Conservation (phyloP, 2,888 invertebrate species). For the Lasioglossum pauxillum region DNA sequence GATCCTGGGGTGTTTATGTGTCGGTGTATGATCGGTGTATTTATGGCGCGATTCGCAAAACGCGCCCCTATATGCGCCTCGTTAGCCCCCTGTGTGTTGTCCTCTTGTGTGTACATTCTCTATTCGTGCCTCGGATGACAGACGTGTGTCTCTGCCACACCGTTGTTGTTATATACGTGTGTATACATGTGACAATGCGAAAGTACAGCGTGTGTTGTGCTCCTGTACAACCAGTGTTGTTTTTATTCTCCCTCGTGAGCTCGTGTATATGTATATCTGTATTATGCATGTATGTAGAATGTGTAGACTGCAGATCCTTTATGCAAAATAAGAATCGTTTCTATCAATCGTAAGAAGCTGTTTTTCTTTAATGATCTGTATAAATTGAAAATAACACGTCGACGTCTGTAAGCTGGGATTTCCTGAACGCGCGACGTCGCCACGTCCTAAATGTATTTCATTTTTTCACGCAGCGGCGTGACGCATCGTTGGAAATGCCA, state of each 20-base stretch:
- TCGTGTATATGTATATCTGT: background rate
- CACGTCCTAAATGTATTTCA: too few relatives aligned
- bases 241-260: background rate
- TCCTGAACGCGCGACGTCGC: too few relatives aligned
- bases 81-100: background rate
- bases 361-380: too few relatives aligned
- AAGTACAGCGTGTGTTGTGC: conserved; percentile 9
- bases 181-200: conserved; percentile 3
- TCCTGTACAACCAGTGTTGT: background rate
- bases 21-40: background rate
- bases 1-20: background rate
- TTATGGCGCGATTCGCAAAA: background rate
- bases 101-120: background rate
- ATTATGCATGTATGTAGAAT: background rate
- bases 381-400: too few relatives aligned
- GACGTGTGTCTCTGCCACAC: background rate
- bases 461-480: too few relatives aligned
- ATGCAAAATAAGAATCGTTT: background rate
- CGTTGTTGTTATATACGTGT: background rate
- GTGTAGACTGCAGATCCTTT: background rate
- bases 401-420: too few relatives aligned
- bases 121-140: background rate
- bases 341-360: background rate
- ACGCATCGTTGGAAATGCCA: background rate
- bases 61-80: background rate